Evolutionary conservation across 2,888 invertebrate species (phyloP).

Genomic region (Noctua janthe): DNA sequence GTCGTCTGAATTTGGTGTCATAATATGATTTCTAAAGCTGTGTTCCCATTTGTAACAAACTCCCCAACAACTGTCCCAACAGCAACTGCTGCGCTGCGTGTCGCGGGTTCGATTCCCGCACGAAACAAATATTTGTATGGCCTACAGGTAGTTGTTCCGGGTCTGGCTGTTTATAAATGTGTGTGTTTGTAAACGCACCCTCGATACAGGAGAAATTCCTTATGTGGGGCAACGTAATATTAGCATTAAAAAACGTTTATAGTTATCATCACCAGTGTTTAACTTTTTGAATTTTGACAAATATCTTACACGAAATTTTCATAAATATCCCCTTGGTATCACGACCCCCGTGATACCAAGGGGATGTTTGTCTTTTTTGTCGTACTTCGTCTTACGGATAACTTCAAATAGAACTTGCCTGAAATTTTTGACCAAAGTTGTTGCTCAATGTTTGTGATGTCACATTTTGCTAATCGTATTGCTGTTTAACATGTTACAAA

Average conservation of each 20-base stretch:
- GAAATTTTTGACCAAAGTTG: not conserved
- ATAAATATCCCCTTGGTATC: not conserved
- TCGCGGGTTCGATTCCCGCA: too few relatives aligned
- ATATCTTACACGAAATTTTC: too few relatives aligned
- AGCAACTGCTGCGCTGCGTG: too few relatives aligned
- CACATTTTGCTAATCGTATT: not conserved
- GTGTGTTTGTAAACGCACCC: too few relatives aligned
- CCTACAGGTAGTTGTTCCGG: too few relatives aligned
- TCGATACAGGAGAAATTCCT: too few relatives aligned
- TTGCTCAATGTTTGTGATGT: not conserved
- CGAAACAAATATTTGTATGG: too few relatives aligned
- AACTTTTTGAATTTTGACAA: too few relatives aligned
- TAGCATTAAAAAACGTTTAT: too few relatives aligned
- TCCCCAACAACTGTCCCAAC: not conserved
- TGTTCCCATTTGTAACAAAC: not conserved
- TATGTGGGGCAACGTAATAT: too few relatives aligned
- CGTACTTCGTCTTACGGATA: not conserved
- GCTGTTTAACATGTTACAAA: not conserved
- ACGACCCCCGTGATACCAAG: not conserved
- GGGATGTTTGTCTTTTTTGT: not conserved
- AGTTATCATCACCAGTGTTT: too few relatives aligned
- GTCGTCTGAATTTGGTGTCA: not conserved
- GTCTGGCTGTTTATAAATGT: too few relatives aligned
- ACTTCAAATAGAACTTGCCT: not conserved
- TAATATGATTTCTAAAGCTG: not conserved